Conservation (phyloP, 1,140 invertebrate species). For the Venturia canescens region DNA sequence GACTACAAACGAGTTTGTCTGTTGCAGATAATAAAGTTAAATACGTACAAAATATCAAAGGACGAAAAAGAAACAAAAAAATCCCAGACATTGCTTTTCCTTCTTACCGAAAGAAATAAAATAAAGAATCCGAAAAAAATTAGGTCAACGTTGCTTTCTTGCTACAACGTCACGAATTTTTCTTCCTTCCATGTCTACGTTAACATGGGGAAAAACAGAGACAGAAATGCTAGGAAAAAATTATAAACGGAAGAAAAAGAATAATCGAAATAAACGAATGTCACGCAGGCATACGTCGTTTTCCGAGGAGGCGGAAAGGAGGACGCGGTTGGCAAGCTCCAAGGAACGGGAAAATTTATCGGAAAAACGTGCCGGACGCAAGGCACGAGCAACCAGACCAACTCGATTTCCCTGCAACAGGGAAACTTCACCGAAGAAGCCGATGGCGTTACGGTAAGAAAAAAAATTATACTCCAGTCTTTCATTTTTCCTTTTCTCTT, state of each 20-base stretch:
- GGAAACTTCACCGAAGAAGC: constrained; percentile 82
- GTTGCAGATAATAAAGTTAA: not conserved
- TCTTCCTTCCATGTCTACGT: not conserved
- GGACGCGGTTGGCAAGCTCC: constrained; percentile 80
- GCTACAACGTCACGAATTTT: not conserved
- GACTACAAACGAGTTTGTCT: too few relatives aligned
- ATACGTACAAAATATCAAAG: not conserved
- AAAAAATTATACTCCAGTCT: constrained; percentile 11
- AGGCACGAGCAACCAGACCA: constrained; percentile 71
- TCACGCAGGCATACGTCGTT: constrained; percentile 83
- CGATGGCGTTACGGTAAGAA: constrained; percentile 76
- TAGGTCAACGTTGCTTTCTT: not conserved
- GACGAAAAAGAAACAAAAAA: not conserved
- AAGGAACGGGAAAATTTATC: constrained; percentile 83
- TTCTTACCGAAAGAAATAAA: not conserved
- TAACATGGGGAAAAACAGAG: not conserved
- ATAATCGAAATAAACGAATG: constrained; percentile 42
- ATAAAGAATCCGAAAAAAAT: not conserved
- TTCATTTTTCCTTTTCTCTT: not conserved
- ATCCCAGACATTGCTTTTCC: too few relatives aligned
- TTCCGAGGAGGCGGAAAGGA: constrained; percentile 84
- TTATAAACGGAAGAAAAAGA: constrained; percentile 5
- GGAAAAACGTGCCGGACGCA: constrained; percentile 76
- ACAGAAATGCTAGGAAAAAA: not conserved
- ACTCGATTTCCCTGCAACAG: constrained; percentile 79